Evolutionary conservation across 2,113 vertebrate species (phyloP).

Genomic region (Piaya cayana): DNA sequence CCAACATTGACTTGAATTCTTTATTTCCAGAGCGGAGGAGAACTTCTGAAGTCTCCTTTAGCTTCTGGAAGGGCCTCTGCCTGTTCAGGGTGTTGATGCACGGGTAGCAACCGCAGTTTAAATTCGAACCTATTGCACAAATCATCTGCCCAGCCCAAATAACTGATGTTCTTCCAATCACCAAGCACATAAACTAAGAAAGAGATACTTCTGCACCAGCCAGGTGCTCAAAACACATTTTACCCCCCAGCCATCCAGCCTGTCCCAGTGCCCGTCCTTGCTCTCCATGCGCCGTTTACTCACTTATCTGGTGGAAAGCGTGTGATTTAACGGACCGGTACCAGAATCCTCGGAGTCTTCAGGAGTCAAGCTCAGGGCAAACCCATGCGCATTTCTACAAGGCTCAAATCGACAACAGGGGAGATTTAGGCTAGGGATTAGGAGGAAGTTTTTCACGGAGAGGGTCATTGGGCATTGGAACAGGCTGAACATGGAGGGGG

Average conservation of each 20-base stretch:
- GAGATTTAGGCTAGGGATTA: no score
- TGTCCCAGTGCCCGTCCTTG: not conserved
- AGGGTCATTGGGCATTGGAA: no score
- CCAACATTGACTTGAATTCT: not conserved
- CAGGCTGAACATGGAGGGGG: no score
- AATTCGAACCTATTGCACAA: not conserved
- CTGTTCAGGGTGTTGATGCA: not conserved
- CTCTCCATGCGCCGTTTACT: accelerated
- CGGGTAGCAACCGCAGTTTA: not conserved
- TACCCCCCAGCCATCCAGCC: not conserved
- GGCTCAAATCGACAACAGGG: not conserved
- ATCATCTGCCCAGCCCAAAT: no score
- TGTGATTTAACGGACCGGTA: not conserved
- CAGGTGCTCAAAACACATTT: not conserved
- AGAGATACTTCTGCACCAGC: not conserved
- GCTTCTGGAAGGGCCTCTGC: not conserved
- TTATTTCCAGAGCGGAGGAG: not conserved
- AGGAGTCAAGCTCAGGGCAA: not conserved
- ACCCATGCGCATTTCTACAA: not conserved
- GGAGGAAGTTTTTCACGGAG: no score
- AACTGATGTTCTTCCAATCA: not conserved
- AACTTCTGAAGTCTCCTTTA: not conserved
- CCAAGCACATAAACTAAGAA: not conserved
- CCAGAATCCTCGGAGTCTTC: not conserved
- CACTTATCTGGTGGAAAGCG: not conserved